These are phyloP conservation scores for Philypnodon macrostomus DNA, from an alignment of 2,797 vertebrate species.

Conservation along the genomic window DNA sequence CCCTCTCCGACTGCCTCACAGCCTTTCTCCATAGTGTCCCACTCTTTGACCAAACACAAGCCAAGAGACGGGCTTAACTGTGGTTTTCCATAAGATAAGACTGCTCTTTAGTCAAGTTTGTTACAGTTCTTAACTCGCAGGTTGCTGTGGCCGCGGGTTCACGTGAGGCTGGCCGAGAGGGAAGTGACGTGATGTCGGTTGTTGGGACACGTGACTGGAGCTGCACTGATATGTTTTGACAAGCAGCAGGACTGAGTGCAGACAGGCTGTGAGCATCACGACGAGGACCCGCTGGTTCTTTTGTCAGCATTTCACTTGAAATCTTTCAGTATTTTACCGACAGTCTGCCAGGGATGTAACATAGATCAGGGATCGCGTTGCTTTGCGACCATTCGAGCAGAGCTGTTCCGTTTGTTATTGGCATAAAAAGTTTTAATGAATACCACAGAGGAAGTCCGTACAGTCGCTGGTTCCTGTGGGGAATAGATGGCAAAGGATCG, in stretches of 20 bases:
- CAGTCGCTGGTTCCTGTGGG: conserved; percentile 34
- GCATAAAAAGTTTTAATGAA: conserved; percentile 60
- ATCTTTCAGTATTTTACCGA: conserved; percentile 6
- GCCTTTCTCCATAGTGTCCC: too few relatives aligned
- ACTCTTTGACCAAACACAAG: neutral
- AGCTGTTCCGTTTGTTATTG: conserved; percentile 42
- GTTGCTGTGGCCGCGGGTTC: conserved; percentile 79
- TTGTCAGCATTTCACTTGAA: conserved; percentile 43
- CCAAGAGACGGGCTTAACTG: neutral
- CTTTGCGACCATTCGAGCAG: conserved; percentile 5
- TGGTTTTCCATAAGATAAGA: neutral
- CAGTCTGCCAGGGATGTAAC: neutral
- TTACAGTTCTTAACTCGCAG: conserved; percentile 27
- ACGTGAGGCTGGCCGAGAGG: conserved; percentile 52
- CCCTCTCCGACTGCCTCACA: neutral
- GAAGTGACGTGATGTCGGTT: conserved; percentile 81
- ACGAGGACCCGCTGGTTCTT: conserved; percentile 49
- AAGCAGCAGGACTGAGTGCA: conserved; percentile 68
- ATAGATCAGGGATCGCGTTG: neutral
- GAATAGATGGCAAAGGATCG: conserved; percentile 30
- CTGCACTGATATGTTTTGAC: conserved; percentile 85
- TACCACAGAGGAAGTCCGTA: conserved; percentile 50
- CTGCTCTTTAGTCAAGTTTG: conserved; percentile 11
- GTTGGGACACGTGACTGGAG: conserved; percentile 85
- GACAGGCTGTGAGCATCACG: conserved; percentile 67